Base-by-base conservation (phyloP, 92 coral and sea anemone species). In the Phenganax marumi region DNA sequence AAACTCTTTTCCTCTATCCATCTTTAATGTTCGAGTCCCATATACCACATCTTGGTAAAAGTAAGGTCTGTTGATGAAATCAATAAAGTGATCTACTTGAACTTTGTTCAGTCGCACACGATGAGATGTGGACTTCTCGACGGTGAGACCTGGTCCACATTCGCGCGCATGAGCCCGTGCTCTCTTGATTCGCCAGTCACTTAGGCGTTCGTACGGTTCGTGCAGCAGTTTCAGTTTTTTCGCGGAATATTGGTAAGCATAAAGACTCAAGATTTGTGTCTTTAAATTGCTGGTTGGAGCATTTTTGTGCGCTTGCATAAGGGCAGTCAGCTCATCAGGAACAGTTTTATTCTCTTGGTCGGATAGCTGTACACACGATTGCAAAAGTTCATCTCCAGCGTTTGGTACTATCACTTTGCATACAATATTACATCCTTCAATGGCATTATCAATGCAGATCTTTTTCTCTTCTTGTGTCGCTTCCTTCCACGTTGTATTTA, bases 1-100 rank as follows among this genome's bases (percentile, higher is more conserved):
- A 43, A 90, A 66, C 50, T 50, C 79, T 57, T 74, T 91, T 76
- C 89, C 91, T 50, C 88, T 88, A 52, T 77, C 65, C 54, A 90
- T 87, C 83, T 10, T 85, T 39, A 88, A 87, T 65, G 60, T 88
- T 79, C 93, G 85, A 5, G 48, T 25, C 9, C 72, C 72, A n/a
- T 25, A 66, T 25, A 48, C 48, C 50, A 66, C 72, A 66, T 66
- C 72, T 25, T 66, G 72, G 50, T 66, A 66, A 66, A 66, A 66
- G 72, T 66, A 25, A 10, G 72, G 72, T 33, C 72, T 25, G 48
- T 66, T 66, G 72, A 66, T 66, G 19, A 66, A 66, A 66, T 66
- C 72, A 66, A 66, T 33, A 12, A 66, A 66, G 50, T 66, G 72
- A 49, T 66, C 72, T 12, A 25, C 72, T 33, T 66, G 48, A 33